phyloP scores from a whole-genome alignment of 2,888 invertebrate species.

The Protonemura montana region DNA sequence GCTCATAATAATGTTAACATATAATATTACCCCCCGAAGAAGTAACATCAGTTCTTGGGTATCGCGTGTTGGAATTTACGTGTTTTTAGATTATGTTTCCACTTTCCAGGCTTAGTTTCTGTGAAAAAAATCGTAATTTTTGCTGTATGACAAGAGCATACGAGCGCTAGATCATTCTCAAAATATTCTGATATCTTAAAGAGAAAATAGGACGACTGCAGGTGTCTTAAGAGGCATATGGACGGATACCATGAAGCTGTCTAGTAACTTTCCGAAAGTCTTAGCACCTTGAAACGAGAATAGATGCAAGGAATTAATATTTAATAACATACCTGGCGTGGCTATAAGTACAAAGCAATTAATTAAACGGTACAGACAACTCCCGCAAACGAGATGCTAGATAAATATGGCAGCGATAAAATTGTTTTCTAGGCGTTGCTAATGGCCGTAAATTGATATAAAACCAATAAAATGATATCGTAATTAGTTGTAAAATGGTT shows the following conservation, averaged over 20 bases:
- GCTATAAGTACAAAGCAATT: too few relatives aligned
- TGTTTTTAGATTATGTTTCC: background rate
- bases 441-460: background rate
- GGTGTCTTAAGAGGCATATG: too few relatives aligned
- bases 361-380: background rate
- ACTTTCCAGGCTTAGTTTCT: background rate
- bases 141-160: background rate
- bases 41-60: background rate
- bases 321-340: too few relatives aligned
- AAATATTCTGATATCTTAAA: too few relatives aligned
- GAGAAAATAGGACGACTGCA: too few relatives aligned
- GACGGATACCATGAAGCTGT: too few relatives aligned
- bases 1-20: constrained; percentile 7
- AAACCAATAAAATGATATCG: background rate
- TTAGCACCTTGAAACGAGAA: too few relatives aligned
- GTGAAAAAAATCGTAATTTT: background rate
- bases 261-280: too few relatives aligned
- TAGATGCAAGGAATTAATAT: too few relatives aligned
- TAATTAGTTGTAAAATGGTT: background rate
- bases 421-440: background rate
- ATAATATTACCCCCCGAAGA: background rate
- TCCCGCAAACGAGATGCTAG: background rate
- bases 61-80: background rate
- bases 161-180: too few relatives aligned
- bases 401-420: background rate